Percentiles rank a stretch among this genome's conserved stretches.
These are phyloP conservation scores for Azorinus chamasolen DNA, from an alignment of 2,888 invertebrate species.

Conservation along the genomic window DNA sequence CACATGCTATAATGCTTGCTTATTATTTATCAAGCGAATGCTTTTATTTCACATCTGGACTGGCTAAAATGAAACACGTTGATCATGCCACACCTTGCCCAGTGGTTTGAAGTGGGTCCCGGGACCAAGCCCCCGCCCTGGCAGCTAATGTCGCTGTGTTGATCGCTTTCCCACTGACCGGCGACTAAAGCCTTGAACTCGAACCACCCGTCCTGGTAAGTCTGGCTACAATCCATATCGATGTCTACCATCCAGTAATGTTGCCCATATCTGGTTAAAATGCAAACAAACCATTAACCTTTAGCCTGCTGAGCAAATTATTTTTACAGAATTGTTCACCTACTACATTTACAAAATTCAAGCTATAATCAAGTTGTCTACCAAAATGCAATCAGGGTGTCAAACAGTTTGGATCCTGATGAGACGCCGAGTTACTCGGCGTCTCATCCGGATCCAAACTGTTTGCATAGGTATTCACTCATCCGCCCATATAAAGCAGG, in stretches of 20 bases:
- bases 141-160: constrained; percentile 75
- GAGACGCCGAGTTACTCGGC: too few species aligned
- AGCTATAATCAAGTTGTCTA: too few species aligned
- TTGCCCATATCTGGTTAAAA: constrained; percentile 81
- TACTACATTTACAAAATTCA: too few species aligned
- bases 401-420: too few species aligned
- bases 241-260: constrained; percentile 87
- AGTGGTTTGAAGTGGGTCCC: constrained; percentile 82
- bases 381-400: too few species aligned
- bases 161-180: constrained; percentile 84
- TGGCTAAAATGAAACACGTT: constrained; percentile 85
- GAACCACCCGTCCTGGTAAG: constrained; percentile 86
- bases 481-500: not conserved
- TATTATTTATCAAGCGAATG: too few species aligned
- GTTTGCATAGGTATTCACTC: too few species aligned
- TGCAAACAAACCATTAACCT: not conserved
- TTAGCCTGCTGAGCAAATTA: too few species aligned
- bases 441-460: too few species aligned
- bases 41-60: constrained; percentile 70
- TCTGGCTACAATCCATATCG: constrained; percentile 86
- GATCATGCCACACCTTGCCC: constrained; percentile 86
- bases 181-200: constrained; percentile 85
- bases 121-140: constrained; percentile 75
- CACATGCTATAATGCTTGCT: too few species aligned
- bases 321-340: too few species aligned